Evolutionary conservation across 2,113 vertebrate genomes (phyloP), one percentile per base, ranked within the genome.

Genomic region (Ardeotis arabs): DNA sequence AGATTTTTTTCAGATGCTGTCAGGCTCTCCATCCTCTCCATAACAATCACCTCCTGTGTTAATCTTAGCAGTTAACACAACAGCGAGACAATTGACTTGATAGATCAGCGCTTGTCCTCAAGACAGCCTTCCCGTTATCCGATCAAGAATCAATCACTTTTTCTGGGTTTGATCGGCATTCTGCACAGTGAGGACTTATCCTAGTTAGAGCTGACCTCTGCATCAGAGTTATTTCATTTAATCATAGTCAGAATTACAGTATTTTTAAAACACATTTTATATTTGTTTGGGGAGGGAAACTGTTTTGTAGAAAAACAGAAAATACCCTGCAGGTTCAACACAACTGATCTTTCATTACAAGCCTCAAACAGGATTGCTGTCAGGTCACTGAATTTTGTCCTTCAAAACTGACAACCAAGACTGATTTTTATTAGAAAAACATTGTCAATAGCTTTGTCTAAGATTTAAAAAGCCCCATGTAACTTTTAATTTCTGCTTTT

Each of bases 351-450:
- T 90, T 92, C 83, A 75, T 60, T 70, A 84, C 47, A 78, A 93
- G 77, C 88, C 83, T 88, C 83, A 59, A 81, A 66, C 23, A 31
- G 28, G 15, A 56, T 41, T 89, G 84, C 73, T 89, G 86, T 64
- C 90, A 89, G 90, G 86, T 92, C 92, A 92, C 76, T 84, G 87
- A 58, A 75, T 82, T 81, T n/a, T 79, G 83, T 86, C 92, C 86
- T 94, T 93, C 72, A 89, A 87, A 89, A 94, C 45, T 53, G 73
- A 95, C 85, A 89, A 19, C 14, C 39, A 64, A 37, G 41, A 31
- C 31, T 24, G 37, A 15, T 24, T 92, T 14, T 62, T 60, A 37
- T 12, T 21, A 77, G 23, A 52, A 69, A 88, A 85, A 66, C 56
- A 52, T 9, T 31, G 16, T 68, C 66, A 81, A 9, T 14, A 19